Base-by-base conservation (phyloP, 1,140 invertebrate genomes). In the Lasaia peninsularis region DNA sequence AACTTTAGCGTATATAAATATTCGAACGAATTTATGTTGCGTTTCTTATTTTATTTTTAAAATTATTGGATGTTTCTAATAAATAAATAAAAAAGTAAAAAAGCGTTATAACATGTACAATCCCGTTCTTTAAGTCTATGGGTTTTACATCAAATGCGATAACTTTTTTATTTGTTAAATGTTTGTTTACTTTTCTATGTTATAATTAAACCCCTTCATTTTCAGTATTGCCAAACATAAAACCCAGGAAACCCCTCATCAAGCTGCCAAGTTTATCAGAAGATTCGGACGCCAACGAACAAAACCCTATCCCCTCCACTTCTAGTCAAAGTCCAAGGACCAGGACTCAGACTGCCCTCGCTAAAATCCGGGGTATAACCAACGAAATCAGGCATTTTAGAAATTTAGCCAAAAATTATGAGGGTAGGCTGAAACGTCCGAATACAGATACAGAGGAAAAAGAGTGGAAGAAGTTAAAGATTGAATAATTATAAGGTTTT, bases 221-320 rank as follows among this genome's bases (percentile, higher is more conserved):
- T 73, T n/a, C 74, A 87, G 81, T 74, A 24, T 49, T 79, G 28
- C 78, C 81, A 20, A 87, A 87, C 65, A 87, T 87, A 14, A 85
- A 85, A 37, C 84, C 84, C 1, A 64, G 84, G 0, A 81, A 85
- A 35, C 73, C 84, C 0, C 50, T 71, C 2, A 84, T 87, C 35
- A 83, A 79, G 12, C 51, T 87, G 21, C 84, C 84, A 0, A 85
- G 78, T n/a, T 52, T 83, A 1, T 75, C 77, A 0, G 77, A 80
- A 40, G 80, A 75, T 16, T 58, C 40, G 3, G 58, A 60, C 21
- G 63, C 33, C 32, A 16, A 44, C 7, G 71, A 67, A 20, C 58
- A 67, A 34, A 68, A 8, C 18, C 63, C 24, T 53, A 35, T 33
- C 1, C 73, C 81, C 0, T 79, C 79, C 1, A 74, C 75, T 0